phyloP scores from a whole-genome alignment of 1,140 invertebrate genomes.

The Trichonephila inaurata region DNA sequence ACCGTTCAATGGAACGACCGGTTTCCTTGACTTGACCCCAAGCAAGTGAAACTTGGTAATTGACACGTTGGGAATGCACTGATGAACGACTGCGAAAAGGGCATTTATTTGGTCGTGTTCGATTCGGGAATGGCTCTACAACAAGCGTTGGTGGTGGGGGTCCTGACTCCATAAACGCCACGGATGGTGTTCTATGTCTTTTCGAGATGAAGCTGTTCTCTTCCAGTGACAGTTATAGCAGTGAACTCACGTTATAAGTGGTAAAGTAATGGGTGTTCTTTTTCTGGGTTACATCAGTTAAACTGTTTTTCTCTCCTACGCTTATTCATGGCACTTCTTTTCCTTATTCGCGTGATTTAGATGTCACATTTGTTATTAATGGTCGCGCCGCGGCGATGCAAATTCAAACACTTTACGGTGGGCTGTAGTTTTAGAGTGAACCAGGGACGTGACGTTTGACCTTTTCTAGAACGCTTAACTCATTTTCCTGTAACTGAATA shows the following conservation, averaged over 20 bases:
- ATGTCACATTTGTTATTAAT: constrained; percentile 12
- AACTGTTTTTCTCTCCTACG: background rate
- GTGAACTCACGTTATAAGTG: constrained; percentile 28
- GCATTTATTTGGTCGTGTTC: constrained; percentile 16
- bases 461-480: background rate
- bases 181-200: background rate
- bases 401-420: constrained; percentile 10
- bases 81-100: constrained; percentile 34
- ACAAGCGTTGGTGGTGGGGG: constrained; percentile 19
- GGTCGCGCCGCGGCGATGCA: background rate
- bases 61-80: constrained; percentile 52
- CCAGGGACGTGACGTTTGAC: background rate
- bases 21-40: background rate
- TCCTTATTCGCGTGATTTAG: constrained; percentile 3
- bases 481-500: background rate
- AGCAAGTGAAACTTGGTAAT: constrained; percentile 26
- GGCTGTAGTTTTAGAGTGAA: background rate
- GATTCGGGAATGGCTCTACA: background rate
- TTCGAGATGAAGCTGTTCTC: constrained; percentile 36
- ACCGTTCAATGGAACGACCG: constrained; percentile 19
- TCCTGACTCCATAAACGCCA: constrained; percentile 21
- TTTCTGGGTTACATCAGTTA: constrained; percentile 20
- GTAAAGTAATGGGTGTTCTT: constrained; percentile 7
- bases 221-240: constrained; percentile 46
- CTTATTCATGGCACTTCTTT: background rate